Base-by-base conservation (phyloP, 2,113 vertebrate genomes). In the Gallinago paraguaiae region DNA sequence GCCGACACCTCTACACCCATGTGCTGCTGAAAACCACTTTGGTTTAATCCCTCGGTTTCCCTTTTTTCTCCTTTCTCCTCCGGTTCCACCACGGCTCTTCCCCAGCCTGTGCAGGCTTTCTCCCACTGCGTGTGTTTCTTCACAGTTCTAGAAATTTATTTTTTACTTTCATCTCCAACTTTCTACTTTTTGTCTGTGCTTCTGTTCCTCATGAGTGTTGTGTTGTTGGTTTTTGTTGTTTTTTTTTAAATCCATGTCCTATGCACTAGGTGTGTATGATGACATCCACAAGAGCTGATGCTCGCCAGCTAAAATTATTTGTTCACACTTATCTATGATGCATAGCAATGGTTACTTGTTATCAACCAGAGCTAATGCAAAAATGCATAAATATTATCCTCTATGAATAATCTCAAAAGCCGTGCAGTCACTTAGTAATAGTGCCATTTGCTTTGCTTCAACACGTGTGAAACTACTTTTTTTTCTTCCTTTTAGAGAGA, bases 401-500 rank as follows among this genome's bases (percentile, higher is more conserved):
- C 6, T 11, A 0, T 35, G 57, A 75, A 53, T 78, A 57, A 20
- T 37, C n/a, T 60, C 57, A 25, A 18, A 56, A 69, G 50, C 45
- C 57, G 11, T 61, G 35, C 12, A 17, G n/a, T 28, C 33, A 10
- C 33, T 12, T 74, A 9, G 23, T 11, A 46, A 16, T 87, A 22
- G 28, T 51, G 15, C 15, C 13, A 4, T 60, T 84, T 64, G 25
- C 65, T 74, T 31, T 63, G 35, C 8, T 30, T 31, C 12, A 35
- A 35, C 53, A 9, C 5, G 3, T 37, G 12, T 86, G 59, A 79
- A 61, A 89, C n/a, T 46, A 8, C 9, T 56, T 18, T 37, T 13
- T 71, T 61, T 78, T 61, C 9, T 78, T 61, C 10, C 8, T 67
- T 87, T 68, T 67, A 99, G 99, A 97, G 93, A 15, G 98, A 97